Percentiles rank a stretch among this genome's conserved stretches.
Evolutionary conservation across 1,140 invertebrate genomes (phyloP).

Genomic region (Drosophila eugracilis): DNA sequence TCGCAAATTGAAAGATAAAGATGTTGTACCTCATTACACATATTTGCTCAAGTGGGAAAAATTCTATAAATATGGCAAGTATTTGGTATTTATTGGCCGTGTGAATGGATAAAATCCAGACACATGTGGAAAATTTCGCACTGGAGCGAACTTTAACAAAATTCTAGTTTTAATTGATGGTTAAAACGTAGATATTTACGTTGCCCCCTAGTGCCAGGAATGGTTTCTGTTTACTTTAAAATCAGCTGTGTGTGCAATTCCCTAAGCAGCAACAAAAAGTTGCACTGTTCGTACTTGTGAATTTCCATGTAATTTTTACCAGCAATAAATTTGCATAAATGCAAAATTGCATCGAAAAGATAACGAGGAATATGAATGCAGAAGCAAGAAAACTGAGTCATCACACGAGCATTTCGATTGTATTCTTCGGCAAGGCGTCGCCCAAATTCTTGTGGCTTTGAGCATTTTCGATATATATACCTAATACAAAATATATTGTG

Average conservation of each 20-base stretch:
- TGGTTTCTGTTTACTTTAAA: background rate
- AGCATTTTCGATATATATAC: background rate
- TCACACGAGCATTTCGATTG: background rate
- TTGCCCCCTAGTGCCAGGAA: background rate
- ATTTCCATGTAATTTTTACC: slow-evolving; percentile 11
- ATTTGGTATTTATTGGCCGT: slow-evolving; percentile 17
- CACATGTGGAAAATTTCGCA: background rate
- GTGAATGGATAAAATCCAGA: slow-evolving; percentile 22
- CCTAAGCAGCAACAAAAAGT: background rate
- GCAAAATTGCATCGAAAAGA: background rate
- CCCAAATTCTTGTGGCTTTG: background rate
- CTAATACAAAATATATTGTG: slow-evolving; percentile 5
- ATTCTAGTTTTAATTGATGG: background rate
- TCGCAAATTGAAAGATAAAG: slow-evolving; percentile 1
- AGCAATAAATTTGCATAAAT: slow-evolving; percentile 9
- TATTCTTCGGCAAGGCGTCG: background rate
- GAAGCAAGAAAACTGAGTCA: slow-evolving; percentile 14
- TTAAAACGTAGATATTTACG: background rate
- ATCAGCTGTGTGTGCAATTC: background rate
- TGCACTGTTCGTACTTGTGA: background rate
- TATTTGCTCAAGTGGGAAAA: background rate
- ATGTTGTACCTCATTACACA: background rate
- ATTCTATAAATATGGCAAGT: slow-evolving; percentile 1
- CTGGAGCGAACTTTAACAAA: background rate
- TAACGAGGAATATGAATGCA: background rate